Percentiles rank a stretch among this genome's conserved stretches.
These are phyloP conservation scores for Parauchenoglanis punctatus DNA, from an alignment of 2,797 vertebrate species.

Conservation along the genomic window DNA sequence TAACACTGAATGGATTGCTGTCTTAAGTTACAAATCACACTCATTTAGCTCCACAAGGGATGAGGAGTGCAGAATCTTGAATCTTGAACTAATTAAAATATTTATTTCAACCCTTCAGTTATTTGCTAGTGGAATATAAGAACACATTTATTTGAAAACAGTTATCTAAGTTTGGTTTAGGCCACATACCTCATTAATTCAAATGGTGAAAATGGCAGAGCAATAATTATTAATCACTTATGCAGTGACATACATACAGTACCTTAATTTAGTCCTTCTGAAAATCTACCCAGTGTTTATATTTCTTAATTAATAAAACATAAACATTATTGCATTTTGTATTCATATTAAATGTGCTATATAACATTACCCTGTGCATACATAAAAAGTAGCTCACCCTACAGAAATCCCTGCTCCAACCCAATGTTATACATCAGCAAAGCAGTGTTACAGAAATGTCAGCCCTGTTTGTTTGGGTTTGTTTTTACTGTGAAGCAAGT, in stretches of 20 bases:
- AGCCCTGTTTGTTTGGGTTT: conserved; percentile 71
- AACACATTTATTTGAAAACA: conserved; percentile 8
- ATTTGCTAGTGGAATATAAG: background rate
- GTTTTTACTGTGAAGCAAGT: conserved; percentile 73
- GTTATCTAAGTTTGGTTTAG: background rate
- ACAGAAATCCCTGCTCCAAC: background rate
- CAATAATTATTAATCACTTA: conserved; percentile 1
- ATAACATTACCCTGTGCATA: background rate
- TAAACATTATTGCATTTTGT: background rate
- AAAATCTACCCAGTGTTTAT: background rate
- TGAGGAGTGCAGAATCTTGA: background rate
- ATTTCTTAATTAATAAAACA: background rate
- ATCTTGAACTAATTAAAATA: conserved; percentile 22
- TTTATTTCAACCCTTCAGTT: background rate
- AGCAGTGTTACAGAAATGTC: conserved; percentile 62
- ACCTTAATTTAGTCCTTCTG: background rate
- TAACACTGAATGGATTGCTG: conserved; percentile 27
- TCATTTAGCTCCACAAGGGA: conserved; percentile 8
- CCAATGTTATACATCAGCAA: conserved; percentile 43
- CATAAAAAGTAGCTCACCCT: conserved; percentile 2
- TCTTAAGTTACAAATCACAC: background rate
- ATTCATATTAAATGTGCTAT: background rate
- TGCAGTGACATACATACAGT: background rate
- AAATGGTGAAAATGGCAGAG: background rate
- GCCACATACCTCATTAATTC: background rate